phyloP scores from a whole-genome alignment of 2,113 vertebrate genomes.

The Petrocephalus microphthalmus region DNA sequence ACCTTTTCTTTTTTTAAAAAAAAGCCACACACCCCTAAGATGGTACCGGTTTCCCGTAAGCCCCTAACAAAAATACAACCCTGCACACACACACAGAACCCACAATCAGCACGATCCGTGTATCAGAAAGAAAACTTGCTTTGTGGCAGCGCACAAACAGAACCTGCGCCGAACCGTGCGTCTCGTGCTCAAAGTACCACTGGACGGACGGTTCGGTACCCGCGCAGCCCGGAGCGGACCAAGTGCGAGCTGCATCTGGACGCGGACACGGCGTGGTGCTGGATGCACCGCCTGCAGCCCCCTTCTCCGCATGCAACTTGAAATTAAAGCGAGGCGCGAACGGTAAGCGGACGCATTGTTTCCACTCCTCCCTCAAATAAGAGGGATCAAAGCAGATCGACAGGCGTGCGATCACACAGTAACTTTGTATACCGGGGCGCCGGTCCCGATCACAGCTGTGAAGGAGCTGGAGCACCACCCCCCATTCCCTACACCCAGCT shows the following conservation, averaged over 20 bases:
- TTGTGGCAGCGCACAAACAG: background rate
- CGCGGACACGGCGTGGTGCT: background rate
- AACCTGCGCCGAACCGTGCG: background rate
- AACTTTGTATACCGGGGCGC: background rate
- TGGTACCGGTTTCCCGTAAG: background rate
- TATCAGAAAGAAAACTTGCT: background rate
- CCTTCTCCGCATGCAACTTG: background rate
- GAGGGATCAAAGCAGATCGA: background rate
- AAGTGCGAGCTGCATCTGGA: background rate
- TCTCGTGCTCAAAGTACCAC: background rate
- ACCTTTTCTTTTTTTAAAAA: conserved; percentile 2
- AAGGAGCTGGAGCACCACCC: background rate
- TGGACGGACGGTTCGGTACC: background rate
- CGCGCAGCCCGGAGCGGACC: background rate
- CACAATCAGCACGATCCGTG: background rate
- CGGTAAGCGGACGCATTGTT: background rate
- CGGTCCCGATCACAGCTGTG: background rate
- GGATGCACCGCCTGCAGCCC: background rate
- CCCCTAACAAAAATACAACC: background rate
- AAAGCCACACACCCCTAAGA: background rate
- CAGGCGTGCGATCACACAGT: background rate
- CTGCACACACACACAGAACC: background rate
- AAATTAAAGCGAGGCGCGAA: background rate
- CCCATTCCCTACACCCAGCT: background rate
- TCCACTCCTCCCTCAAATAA: background rate